phyloP scores from a whole-genome alignment of 2,797 vertebrate genomes.

The Pipistrellus pygmaeus region DNA sequence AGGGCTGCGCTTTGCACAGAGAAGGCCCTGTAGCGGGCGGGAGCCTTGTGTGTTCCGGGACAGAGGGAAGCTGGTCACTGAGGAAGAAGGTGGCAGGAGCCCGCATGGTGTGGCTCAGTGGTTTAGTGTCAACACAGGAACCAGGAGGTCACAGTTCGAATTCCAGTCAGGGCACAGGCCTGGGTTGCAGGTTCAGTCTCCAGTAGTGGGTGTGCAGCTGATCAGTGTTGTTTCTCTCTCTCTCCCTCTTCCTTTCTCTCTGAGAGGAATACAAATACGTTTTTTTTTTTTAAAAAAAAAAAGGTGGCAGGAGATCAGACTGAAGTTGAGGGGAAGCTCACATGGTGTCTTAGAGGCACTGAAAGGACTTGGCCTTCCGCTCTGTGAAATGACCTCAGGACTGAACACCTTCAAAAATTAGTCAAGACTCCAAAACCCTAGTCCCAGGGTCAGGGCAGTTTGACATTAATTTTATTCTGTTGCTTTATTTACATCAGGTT shows the following conservation, averaged over 20 bases:
- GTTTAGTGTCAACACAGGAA: no score
- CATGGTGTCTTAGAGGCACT: neutral
- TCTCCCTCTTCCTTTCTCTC: no score
- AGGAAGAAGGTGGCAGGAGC: neutral
- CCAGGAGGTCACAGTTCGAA: no score
- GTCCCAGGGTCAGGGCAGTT: neutral
- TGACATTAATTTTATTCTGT: neutral
- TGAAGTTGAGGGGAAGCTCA: neutral
- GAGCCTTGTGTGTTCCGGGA: neutral
- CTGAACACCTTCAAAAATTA: neutral
- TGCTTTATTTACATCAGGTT: neutral
- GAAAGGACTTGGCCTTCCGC: neutral
- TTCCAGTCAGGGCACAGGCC: no score
- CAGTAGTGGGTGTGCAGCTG: no score
- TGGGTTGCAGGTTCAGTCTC: no score
- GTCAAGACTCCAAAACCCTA: neutral
- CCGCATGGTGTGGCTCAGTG: no score
- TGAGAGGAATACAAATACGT: no score
- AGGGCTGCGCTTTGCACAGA: neutral
- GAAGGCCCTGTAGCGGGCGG: neutral
- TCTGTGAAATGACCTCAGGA: neutral
- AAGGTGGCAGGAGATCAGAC: neutral
- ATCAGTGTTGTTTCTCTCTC: no score
- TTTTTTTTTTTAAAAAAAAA: neutral
- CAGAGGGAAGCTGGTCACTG: neutral